Evolutionary conservation across 2,888 invertebrate species (phyloP), one percentile per base, ranked within the genome.

Genomic region (Drosophila kanekoi): DNA sequence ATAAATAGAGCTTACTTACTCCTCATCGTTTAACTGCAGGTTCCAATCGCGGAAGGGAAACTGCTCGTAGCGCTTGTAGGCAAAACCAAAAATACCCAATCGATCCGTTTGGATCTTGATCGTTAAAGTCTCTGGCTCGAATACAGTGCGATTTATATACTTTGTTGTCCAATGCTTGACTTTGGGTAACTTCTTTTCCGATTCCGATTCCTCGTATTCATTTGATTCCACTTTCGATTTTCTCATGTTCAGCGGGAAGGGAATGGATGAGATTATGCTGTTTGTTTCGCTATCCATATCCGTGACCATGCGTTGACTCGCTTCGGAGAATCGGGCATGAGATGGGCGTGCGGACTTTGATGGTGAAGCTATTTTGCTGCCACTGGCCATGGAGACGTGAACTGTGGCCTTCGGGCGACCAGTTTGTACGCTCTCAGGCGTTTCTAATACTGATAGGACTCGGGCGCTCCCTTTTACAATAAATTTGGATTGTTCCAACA

Each of bases 41-140:
- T 61, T 69, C 92, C 92, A 92, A 18, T 68, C 47, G 4, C 81
- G 73, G 62, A 91, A 92, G 8, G 92, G 92, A 67, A 92, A 91
- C 49, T 92, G 92, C 3, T 77, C 81, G 63, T 92, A 92, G 0
- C 85, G 85, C 41, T 87, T 82, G 48, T 68, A 91, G 6, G 92
- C 92, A 32, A 92, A 85, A 0, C 91, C 92, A 66, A 92, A 90
- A n/a, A 83, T 64, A 63, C 92, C 92, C 65, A 92, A 70, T 9
- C 91, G 85, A 81, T 92, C 87, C 1, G 92, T 92, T 66, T 84
- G 85, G 4, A 92, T 76, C 0, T 81, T 89, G 1, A 90, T 6
- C 1, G 77, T 87, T 0, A 51, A 40, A 1, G 67, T 75, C 3
- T 73, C 47, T 18, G 47, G 57, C 56, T 89, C 68, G 43, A 85